Evolutionary conservation across 1,140 invertebrate genomes (phyloP).

Genomic region (Ditylenchus dipsaci): DNA sequence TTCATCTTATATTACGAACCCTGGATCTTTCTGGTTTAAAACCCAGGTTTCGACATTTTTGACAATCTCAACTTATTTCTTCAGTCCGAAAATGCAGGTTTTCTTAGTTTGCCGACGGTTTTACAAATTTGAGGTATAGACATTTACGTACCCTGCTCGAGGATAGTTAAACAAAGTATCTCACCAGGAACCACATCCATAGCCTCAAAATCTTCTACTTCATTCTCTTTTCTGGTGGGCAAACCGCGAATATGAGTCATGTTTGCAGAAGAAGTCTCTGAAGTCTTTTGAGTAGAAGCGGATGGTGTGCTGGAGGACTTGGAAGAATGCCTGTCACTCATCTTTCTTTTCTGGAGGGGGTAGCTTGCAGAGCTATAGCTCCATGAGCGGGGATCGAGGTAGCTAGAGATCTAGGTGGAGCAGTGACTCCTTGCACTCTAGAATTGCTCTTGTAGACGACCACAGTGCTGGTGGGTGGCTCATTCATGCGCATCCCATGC

Average conservation of each 20-base stretch:
- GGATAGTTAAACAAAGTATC: too few relatives aligned
- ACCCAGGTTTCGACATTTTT: too few relatives aligned
- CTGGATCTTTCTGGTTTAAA: too few relatives aligned
- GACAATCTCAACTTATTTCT: too few relatives aligned
- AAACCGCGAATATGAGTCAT: not conserved
- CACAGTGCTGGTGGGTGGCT: constrained; percentile 10
- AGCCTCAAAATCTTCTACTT: not conserved
- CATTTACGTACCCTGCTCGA: too few relatives aligned
- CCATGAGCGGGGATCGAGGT: constrained; percentile 6
- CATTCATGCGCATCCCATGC: constrained; percentile 16
- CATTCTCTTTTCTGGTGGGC: not conserved
- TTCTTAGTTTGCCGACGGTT: too few relatives aligned
- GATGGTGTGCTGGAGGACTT: not conserved
- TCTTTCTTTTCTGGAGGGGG: not conserved
- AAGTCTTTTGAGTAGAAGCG: not conserved
- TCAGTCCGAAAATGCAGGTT: too few relatives aligned
- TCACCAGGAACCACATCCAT: not conserved
- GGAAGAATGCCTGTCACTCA: not conserved
- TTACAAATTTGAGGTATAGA: too few relatives aligned
- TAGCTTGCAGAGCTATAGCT: not conserved
- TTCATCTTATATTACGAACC: too few relatives aligned
- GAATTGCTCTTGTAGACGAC: constrained; percentile 41
- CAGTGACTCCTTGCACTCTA: constrained; percentile 16
- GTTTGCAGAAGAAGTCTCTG: not conserved
- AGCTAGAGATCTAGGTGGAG: constrained; percentile 19